Evolutionary conservation across 2,113 vertebrate species (phyloP).

Genomic region (Corydoras sp.): DNA sequence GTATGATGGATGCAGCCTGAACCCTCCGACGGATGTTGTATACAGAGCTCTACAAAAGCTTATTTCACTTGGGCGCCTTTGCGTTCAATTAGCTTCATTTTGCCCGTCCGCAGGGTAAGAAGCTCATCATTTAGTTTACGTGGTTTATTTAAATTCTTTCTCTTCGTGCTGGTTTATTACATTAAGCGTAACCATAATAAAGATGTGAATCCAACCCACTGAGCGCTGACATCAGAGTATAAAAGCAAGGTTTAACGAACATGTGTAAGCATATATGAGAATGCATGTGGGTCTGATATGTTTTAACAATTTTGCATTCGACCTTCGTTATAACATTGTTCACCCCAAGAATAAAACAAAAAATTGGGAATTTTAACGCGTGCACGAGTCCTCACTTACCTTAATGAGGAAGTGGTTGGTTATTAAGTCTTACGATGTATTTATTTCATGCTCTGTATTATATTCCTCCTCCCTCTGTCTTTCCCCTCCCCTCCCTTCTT

Average conservation of each 20-base stretch:
- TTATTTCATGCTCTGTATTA: constrained; percentile 56
- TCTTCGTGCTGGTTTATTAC: constrained; percentile 45
- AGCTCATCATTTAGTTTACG: constrained; percentile 62
- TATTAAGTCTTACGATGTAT: constrained; percentile 70
- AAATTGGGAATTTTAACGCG: constrained; percentile 41
- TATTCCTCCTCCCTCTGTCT: constrained; percentile 7
- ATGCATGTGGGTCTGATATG: too few species aligned
- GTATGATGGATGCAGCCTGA: constrained; percentile 63
- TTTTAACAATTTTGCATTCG: too few species aligned
- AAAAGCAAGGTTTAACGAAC: too few species aligned
- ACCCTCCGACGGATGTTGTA: constrained; percentile 63
- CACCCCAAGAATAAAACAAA: constrained; percentile 37
- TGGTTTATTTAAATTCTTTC: constrained; percentile 67
- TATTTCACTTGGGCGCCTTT: constrained; percentile 53
- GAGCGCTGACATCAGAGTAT: too few species aligned
- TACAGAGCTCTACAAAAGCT: constrained; percentile 65
- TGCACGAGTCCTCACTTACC: constrained; percentile 58
- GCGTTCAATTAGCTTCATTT: constrained; percentile 32
- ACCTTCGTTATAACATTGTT: too few species aligned
- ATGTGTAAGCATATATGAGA: too few species aligned
- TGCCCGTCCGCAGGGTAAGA: constrained; percentile 44
- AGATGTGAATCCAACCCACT: too few species aligned
- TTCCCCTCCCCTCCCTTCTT: constrained; percentile 55
- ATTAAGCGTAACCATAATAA: too few species aligned
- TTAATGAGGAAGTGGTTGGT: constrained; percentile 52